phyloP scores from a whole-genome alignment of 2,113 vertebrate species.

The Tetrax tetrax region DNA sequence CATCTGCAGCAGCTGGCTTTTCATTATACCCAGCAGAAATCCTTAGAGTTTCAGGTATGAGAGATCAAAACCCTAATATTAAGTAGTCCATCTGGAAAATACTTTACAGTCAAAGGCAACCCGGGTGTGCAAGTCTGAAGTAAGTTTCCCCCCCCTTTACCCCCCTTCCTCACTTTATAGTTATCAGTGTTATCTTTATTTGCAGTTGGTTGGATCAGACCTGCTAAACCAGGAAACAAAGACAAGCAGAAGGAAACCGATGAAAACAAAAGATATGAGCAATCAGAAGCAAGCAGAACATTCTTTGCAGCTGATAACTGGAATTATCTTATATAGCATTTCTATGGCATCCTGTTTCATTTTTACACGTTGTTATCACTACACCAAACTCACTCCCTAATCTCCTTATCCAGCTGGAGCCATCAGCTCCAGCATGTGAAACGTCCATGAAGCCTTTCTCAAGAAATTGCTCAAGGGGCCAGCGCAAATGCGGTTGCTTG shows the following conservation, averaged over 20 bases:
- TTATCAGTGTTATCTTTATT: conserved; percentile 36
- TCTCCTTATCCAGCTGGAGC: background rate
- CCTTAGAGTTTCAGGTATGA: background rate
- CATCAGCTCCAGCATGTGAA: background rate
- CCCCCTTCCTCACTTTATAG: background rate
- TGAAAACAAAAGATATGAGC: conserved; percentile 39
- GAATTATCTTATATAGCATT: background rate
- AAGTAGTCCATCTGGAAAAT: background rate
- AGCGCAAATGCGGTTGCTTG: background rate
- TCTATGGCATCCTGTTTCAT: conserved; percentile 25
- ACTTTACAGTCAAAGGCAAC: background rate
- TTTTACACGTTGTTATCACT: conserved; percentile 31
- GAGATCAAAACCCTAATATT: background rate
- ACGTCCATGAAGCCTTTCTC: background rate
- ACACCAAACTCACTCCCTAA: background rate
- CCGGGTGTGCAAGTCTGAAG: background rate
- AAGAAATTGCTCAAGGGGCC: background rate
- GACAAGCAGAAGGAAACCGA: conserved; percentile 33
- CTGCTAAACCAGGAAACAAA: conserved; percentile 28
- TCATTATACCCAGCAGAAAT: background rate
- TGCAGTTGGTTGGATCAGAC: conserved; percentile 28
- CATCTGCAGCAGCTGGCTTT: background rate
- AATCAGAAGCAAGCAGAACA: conserved; percentile 36
- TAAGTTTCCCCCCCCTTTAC: background rate
- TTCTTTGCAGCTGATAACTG: background rate